Percentiles rank a stretch among this genome's conserved stretches.
Evolutionary conservation across 2,113 vertebrate species (phyloP).

Genomic region (Xerus inauris): DNA sequence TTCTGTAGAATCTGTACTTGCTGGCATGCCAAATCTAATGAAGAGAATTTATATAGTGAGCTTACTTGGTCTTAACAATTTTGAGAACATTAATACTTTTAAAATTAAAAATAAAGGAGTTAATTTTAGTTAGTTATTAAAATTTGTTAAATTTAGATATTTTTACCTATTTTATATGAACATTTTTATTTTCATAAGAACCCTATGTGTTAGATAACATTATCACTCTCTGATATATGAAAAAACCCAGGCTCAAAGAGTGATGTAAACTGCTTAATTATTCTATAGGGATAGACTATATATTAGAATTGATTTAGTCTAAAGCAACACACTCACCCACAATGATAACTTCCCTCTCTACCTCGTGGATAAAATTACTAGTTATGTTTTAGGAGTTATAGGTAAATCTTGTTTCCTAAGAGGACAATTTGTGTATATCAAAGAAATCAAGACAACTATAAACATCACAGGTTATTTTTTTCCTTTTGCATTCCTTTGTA

Average conservation of each 20-base stretch:
- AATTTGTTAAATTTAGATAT: background rate
- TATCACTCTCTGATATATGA: background rate
- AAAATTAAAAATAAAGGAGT: background rate
- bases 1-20: background rate
- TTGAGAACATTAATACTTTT: background rate
- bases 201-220: background rate
- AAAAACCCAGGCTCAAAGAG: background rate
- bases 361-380: too few relatives aligned
- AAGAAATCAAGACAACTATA: too few relatives aligned
- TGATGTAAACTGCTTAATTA: background rate
- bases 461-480: too few relatives aligned
- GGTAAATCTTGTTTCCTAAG: too few relatives aligned
- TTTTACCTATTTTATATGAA: background rate
- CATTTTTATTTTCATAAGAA: background rate
- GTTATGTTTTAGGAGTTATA: too few relatives aligned
- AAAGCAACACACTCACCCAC: background rate
- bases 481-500: too few relatives aligned
- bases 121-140: background rate
- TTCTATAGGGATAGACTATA: fast-evolving
- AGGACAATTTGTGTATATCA: too few relatives aligned
- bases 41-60: background rate
- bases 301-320: background rate
- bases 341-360: too few relatives aligned
- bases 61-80: background rate
- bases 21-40: background rate